Conservation (phyloP, 2,888 invertebrate genomes). For the Machimus rusticus region DNA sequence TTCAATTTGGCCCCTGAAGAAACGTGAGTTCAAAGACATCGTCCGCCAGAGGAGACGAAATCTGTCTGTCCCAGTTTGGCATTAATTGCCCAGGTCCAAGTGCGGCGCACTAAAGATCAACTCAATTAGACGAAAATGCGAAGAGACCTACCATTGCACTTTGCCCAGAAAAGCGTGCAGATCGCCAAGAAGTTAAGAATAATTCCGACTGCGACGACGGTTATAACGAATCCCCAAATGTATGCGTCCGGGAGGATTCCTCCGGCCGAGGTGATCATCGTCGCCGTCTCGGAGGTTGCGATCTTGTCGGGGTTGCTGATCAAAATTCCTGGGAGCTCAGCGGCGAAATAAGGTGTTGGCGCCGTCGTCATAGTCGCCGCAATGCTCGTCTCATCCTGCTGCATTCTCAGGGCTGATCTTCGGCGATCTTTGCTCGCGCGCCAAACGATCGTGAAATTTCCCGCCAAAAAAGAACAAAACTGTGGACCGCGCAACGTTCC, state of each 20-base stretch:
- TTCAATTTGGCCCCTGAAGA: background rate
- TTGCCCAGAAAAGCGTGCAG: slow-evolving; percentile 42
- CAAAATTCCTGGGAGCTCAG: background rate
- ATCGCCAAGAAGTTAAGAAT: slow-evolving; percentile 43
- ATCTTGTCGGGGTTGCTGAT: background rate
- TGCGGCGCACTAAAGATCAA: background rate
- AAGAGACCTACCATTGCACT: slow-evolving; percentile 45
- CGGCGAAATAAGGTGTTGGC: background rate
- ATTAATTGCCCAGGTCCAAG: background rate
- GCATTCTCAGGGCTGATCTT: background rate
- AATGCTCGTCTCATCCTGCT: background rate
- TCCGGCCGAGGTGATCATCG: background rate
- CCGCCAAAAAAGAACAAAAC: background rate
- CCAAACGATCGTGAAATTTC: background rate
- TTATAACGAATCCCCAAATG: slow-evolving; percentile 43
- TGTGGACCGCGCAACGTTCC: background rate
- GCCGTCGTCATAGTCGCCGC: background rate
- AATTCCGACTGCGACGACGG: slow-evolving; percentile 37
- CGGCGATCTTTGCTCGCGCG: background rate
- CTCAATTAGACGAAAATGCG: background rate
- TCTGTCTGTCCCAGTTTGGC: background rate
- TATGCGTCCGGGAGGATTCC: slow-evolving; percentile 38
- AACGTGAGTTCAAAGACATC: background rate
- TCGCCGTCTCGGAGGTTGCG: background rate
- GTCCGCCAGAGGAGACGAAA: background rate